A percentile compares a stretch with the other conserved stretches of the same genome.
phyloP scores from a whole-genome alignment of 2,888 invertebrate species.

The Heliconius aoede region DNA sequence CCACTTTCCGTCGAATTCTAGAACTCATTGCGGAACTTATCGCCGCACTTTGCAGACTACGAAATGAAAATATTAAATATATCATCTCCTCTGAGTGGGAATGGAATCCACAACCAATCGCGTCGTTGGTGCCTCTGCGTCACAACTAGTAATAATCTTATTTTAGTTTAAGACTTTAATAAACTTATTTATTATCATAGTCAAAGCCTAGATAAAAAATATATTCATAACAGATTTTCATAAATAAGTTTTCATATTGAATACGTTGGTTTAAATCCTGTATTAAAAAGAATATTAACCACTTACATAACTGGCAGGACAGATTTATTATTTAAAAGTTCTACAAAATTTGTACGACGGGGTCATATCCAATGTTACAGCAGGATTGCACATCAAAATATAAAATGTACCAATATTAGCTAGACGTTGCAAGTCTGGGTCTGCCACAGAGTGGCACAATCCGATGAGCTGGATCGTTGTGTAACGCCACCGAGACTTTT shows the following conservation, averaged over 20 bases:
- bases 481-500: constrained; percentile 31
- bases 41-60: too few species aligned
- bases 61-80: too few species aligned
- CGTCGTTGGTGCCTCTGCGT: too few species aligned
- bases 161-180: too few species aligned
- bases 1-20: too few species aligned
- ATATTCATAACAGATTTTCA: neutral
- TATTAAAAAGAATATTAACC: neutral
- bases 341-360: constrained; percentile 3
- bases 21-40: too few species aligned
- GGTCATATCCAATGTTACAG: constrained; percentile 22
- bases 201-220: neutral
- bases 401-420: constrained; percentile 26
- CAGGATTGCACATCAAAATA: constrained; percentile 33
- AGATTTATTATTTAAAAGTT: neutral
- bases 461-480: constrained; percentile 42
- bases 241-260: neutral
- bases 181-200: too few species aligned
- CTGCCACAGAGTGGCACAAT: constrained; percentile 41
- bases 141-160: too few species aligned
- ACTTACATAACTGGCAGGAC: neutral
- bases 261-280: neutral
- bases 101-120: neutral
- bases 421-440: constrained; percentile 31
- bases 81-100: too few species aligned